These are phyloP conservation scores for Coenonympha glycerion DNA, from an alignment of 2,888 invertebrate species.

Conservation along the genomic window DNA sequence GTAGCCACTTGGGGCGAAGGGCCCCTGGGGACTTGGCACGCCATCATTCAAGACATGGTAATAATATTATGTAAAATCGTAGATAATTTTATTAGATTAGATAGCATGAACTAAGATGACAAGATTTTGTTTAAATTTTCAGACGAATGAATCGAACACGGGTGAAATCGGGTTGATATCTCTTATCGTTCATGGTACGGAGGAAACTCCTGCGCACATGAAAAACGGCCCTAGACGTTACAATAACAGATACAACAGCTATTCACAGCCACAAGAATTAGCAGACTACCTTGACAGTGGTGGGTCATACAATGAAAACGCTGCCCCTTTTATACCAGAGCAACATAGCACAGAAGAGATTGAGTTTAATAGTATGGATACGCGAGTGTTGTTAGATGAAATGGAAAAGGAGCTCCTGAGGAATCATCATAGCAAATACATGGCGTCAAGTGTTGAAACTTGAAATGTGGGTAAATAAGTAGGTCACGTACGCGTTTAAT, in stretches of 20 bases:
- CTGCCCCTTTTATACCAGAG: conserved; percentile 39
- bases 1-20: conserved; percentile 94
- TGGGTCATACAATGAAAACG: conserved; percentile 27
- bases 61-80: neutral
- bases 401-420: conserved; percentile 56
- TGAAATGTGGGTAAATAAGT: too few relatives aligned
- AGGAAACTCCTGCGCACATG: conserved; percentile 78
- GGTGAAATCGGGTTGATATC: conserved; percentile 77
- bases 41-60: conserved; percentile 67
- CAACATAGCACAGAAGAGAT: conserved; percentile 35
- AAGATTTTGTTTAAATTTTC: conserved; percentile 14
- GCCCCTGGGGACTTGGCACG: conserved; percentile 82
- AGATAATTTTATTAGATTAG: too few relatives aligned
- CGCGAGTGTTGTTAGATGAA: conserved; percentile 42
- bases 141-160: conserved; percentile 63
- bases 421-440: conserved; percentile 50
- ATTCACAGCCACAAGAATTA: conserved; percentile 28
- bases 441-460: neutral
- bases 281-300: conserved; percentile 20
- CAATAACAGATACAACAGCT: conserved; percentile 68
- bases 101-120: too few relatives aligned
- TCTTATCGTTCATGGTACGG: conserved; percentile 84
- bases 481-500: neutral
- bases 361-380: conserved; percentile 37
- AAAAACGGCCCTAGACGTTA: conserved; percentile 72